Base-by-base conservation (phyloP, 2,888 invertebrate genomes). In the Dryocosmus kuriphilus region DNA sequence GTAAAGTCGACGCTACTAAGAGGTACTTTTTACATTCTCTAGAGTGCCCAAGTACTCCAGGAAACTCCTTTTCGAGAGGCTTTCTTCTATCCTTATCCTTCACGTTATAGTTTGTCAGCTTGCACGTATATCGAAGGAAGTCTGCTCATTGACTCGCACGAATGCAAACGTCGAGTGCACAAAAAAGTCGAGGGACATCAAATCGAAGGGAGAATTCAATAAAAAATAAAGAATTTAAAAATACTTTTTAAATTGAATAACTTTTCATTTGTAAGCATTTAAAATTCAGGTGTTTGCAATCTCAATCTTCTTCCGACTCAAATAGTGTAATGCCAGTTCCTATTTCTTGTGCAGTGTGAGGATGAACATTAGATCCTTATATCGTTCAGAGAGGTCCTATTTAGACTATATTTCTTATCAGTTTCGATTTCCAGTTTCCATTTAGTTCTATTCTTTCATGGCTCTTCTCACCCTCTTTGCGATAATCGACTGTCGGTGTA, bases 61-160 rank as follows among this genome's bases (percentile, higher is more conserved):
- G 61, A 61, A 61, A 61, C 61, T 61, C 30, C 30, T 32, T 61
- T 60, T 61, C 30, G 19, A 61, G 61, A 32, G 19, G 30, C 30
- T 61, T 61, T 32, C 61, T 30, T 61, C 30, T 32, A 61, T 61
- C 24, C 60, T 60, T 22, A 57, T 57, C 27, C 60, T 27, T 51
- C 51, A 51, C 19, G 51, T 51, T 51, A 51, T 51, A 51, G 51
- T 51, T n/a, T 51, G 51, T 51, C n/a, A 51, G n/a, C 41, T 41
- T 41, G 16, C 46, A n/a, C 51, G n/a, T n/a, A 41, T 41, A 16
- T 51, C n/a, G 9, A n/a, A 51, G n/a, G n/a, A 51, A 51, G n/a
- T 16, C 2, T n/a, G 9, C n/a, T 51, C n/a, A n/a, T 51, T 51
- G 8, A 22, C 9, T n/a, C n/a, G n/a, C n/a, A n/a, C n/a, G 51